phyloP scores from a whole-genome alignment of 2,888 invertebrate species.

The Creontiades dilutus region DNA sequence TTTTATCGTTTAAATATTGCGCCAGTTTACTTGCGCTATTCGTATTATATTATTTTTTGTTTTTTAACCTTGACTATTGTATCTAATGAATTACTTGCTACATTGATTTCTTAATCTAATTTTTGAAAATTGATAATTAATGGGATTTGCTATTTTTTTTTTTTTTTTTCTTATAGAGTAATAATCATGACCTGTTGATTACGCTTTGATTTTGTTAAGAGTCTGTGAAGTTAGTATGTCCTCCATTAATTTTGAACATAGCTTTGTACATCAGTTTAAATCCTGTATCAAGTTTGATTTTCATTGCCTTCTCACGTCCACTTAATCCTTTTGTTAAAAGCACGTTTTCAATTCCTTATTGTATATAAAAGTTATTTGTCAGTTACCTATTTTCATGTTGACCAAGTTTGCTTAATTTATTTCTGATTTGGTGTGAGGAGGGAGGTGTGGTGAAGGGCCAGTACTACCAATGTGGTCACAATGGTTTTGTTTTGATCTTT shows the following conservation, averaged over 20 bases:
- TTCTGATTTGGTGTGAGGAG: no score
- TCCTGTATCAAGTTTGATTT: not conserved
- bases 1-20: not conserved
- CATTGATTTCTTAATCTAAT: not conserved
- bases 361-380: not conserved
- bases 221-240: not conserved
- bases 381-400: not conserved
- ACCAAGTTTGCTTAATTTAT: not conserved
- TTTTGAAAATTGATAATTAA: conserved; percentile 17
- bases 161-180: not conserved
- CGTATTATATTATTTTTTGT: not conserved
- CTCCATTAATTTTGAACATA: no score
- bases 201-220: conserved; percentile 33
- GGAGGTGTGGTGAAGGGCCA: no score
- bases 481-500: no score
- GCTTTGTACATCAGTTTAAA: no score
- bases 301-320: conserved; percentile 12
- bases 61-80: not conserved
- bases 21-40: not conserved
- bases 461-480: no score
- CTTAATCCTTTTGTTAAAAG: not conserved
- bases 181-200: conserved; percentile 40
- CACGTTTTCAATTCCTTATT: not conserved
- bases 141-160: not conserved
- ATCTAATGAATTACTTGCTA: not conserved